Conservation (phyloP, 2,113 vertebrate genomes). For the Oreochromis niloticus region DNA sequence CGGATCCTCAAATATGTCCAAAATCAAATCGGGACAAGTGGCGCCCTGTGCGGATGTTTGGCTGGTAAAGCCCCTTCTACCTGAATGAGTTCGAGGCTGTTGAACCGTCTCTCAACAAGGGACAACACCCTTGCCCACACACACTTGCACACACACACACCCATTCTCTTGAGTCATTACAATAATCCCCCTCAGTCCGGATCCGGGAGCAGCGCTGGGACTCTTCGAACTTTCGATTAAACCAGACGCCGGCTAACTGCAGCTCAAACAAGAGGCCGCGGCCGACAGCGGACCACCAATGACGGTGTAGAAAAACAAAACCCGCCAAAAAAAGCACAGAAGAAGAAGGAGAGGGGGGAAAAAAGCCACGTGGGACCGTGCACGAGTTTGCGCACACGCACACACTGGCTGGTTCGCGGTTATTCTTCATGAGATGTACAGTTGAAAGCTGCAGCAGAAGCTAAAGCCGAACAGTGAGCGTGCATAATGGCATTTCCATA, state of each 20-base stretch:
- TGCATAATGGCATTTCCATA: conserved; percentile 64
- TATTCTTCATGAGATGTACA: conserved; percentile 39
- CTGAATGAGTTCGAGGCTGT: conserved; percentile 38
- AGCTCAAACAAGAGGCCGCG: conserved; percentile 31
- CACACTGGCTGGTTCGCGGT: background rate
- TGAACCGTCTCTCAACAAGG: conserved; percentile 53
- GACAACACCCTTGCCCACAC: conserved; percentile 43
- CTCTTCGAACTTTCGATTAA: conserved; percentile 36
- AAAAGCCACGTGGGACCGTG: background rate
- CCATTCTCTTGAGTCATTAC: conserved; percentile 44
- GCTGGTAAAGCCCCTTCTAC: conserved; percentile 49
- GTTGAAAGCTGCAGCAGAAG: conserved; percentile 48
- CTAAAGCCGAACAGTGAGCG: conserved; percentile 39
- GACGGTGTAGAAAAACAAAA: background rate
- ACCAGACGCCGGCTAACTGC: conserved; percentile 33
- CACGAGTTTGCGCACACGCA: background rate
- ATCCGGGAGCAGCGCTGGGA: conserved; percentile 8
- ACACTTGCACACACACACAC: background rate
- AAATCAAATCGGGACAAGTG: conserved; percentile 71
- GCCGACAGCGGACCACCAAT: conserved; percentile 45
- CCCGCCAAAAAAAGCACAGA: background rate
- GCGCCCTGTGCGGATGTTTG: conserved; percentile 74
- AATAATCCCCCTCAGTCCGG: conserved; percentile 55
- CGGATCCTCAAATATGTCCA: conserved; percentile 64
- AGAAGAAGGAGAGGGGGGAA: background rate